Base-by-base conservation (phyloP, 2,888 invertebrate species). In the Lingula anatina region DNA sequence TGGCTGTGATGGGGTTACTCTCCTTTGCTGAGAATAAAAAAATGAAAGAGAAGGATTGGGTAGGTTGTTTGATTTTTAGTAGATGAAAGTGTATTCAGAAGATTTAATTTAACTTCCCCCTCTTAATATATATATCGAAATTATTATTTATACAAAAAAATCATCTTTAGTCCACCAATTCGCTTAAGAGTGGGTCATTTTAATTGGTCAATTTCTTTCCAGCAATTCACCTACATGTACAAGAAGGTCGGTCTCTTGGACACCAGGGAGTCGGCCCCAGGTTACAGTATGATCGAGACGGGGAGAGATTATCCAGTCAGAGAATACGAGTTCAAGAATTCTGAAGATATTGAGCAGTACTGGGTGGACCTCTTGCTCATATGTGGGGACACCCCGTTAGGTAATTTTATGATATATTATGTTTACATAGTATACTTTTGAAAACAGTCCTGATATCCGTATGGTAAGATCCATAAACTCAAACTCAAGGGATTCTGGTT, bases 11-110 rank as follows among this genome's bases (percentile, higher is more conserved):
- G 66, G 78, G 89, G 0, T 71, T 89, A 12, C 57, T 86, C 9
- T 86, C 88, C 62, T 83, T 86, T 61, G 85, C 86, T 0, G n/a
- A n/a, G n/a, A 83, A 85, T 0, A 82, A 84, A 51, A 76, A 80
- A 43, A 74, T 81, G 27, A 84, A 85, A 61, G 85, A 86, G 58
- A 87, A 83, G 65, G 86, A 83, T 67, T 85, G 84, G 79, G 82
- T 85, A n/a, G 43, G 41, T 44, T 35, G n/a, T n/a, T n/a, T n/a
- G n/a, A n/a, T n/a, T n/a, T n/a, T n/a, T n/a, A 47, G 9, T 23
- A 40, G 9, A 40, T 9, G 20, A n/a, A n/a, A 35, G n/a, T n/a
- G n/a, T n/a, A n/a, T n/a, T n/a, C n/a, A n/a, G n/a, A n/a, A n/a
- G n/a, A n/a, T n/a, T n/a, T n/a, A n/a, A n/a, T n/a, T n/a, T n/a